phyloP scores from a whole-genome alignment of 1,140 invertebrate species.

The Pseudomyrmex cubaensis region DNA sequence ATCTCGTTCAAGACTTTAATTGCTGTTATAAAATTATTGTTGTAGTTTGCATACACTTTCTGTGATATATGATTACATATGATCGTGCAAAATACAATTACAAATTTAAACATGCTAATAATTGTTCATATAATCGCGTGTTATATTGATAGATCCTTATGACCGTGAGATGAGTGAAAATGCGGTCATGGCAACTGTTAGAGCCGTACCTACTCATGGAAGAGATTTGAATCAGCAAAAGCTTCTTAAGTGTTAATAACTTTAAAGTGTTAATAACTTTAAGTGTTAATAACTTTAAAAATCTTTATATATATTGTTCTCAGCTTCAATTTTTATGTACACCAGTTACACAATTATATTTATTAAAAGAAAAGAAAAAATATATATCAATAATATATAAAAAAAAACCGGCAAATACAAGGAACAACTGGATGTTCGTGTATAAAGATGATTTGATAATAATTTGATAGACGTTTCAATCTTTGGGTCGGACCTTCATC shows the following conservation, averaged over 20 bases:
- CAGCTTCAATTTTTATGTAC: background rate
- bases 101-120: no score
- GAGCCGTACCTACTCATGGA: slow-evolving; percentile 10
- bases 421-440: no score
- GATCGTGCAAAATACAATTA: no score
- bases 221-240: background rate
- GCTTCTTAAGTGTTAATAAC: background rate
- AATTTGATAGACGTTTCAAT: no score
- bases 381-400: background rate
- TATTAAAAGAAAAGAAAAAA: background rate
- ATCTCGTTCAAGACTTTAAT: background rate
- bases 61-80: no score
- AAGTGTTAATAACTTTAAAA: background rate
- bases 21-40: background rate
- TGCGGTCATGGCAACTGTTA: slow-evolving; percentile 44
- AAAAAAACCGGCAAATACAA: no score
- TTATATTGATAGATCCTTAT: slow-evolving; percentile 1
- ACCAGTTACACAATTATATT: background rate
- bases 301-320: background rate
- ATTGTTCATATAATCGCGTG: background rate
- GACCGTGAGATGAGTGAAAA: slow-evolving; percentile 19
- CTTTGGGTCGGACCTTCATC: no score
- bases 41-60: no score
- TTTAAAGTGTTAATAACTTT: no score
- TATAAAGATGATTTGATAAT: no score